Conservation (phyloP, 2,113 vertebrate genomes). For the Sialia sialis region DNA sequence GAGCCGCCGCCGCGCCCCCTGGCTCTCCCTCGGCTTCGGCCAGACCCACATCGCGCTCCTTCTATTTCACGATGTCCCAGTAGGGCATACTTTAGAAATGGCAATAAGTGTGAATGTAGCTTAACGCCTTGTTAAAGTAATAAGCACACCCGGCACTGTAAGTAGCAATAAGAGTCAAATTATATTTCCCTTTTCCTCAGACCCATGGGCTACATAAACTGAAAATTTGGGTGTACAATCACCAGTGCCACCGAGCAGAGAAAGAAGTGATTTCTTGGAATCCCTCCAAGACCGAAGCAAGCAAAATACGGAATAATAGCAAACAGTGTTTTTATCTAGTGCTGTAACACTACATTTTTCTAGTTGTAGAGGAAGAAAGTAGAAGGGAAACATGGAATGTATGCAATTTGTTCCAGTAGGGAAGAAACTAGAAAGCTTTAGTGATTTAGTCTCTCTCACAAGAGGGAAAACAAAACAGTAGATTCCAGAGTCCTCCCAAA, state of each 20-base stretch:
- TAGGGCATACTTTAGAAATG: not conserved
- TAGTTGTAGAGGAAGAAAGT: not conserved
- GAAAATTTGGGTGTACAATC: rapidly evolving
- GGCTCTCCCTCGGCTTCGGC: rapidly evolving
- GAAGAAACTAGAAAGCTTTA: not conserved
- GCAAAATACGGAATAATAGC: not conserved
- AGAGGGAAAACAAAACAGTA: not conserved
- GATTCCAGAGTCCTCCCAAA: not conserved
- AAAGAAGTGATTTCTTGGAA: not conserved
- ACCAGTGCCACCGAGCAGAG: not conserved
- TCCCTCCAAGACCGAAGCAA: not conserved
- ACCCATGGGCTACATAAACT: not conserved
- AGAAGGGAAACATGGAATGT: not conserved
- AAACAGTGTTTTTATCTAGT: not conserved
- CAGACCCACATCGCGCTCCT: rapidly evolving
- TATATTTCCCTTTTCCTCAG: not conserved
- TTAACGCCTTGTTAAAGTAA: not conserved
- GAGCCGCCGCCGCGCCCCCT: not conserved
- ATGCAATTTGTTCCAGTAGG: not conserved
- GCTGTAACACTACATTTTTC: not conserved
- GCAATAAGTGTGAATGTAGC: rapidly evolving
- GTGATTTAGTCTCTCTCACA: not conserved
- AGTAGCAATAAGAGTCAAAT: not conserved
- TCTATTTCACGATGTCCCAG: rapidly evolving
- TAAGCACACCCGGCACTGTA: not conserved